Evolutionary conservation across 2,888 invertebrate species (phyloP), one percentile per base, ranked within the genome.

Genomic region (Anorthoa munda): DNA sequence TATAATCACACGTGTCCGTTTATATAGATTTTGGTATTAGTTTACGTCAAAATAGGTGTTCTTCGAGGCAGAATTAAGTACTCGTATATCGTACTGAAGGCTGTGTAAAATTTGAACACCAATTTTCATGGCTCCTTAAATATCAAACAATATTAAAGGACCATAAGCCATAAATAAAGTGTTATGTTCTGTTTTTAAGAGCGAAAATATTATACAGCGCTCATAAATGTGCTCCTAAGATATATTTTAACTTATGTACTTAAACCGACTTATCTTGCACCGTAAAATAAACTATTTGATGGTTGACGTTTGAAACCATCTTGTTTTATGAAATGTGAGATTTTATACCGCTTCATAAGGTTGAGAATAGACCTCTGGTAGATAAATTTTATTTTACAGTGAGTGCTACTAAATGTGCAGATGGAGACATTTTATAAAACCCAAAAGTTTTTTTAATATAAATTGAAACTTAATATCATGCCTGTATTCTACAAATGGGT

Each of bases 221-320:
- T 66, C 85, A 69, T 85, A 83, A 83, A 83, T 79, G 68, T 68
- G 74, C 66, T 71, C 68, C 17, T 17, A 72, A 75, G 60, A 69
- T 69, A 61, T 75, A 67, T 63, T 75, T 77, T 26, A 72, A 71
- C 69, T 69, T 79, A 70, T 72, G 55, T 68, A 50, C 70, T 78
- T 65, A 75, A 75, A 75, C 46, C 26, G 31, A 66, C 61, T 74
- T 82, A 83, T 85, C 73, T 64, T 60, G n/a, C 46, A 56, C 66
- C 72, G 39, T 83, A 79, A 82, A 82, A 85, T 71, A 82, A 73
- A 73, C 53, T 82, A 71, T 82, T 79, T 85, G 68, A 85, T 71
- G 72, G 63, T 39, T 74, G 70, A 59, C 26, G 50, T 75, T 79
- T 74, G 53, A 31, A 66, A 55, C 64, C 70, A 80, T 79, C 55